Base-by-base conservation (phyloP, 2,888 invertebrate species). In the Chouioia cunea region DNA sequence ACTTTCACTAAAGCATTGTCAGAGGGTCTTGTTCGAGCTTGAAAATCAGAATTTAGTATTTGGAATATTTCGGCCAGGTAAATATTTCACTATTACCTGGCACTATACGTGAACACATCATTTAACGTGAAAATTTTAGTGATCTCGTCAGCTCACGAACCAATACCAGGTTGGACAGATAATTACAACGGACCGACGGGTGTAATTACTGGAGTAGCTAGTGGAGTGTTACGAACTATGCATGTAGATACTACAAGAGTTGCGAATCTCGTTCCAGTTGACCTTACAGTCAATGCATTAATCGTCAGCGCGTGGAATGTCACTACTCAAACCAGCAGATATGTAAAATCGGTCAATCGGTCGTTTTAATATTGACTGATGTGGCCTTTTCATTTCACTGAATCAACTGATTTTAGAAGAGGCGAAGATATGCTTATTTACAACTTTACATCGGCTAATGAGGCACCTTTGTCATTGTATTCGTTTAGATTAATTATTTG, bases 1-100 rank as follows among this genome's bases (percentile, higher is more conserved):
- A 93, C 94, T 0, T 94, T 92, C 81, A 95, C 95, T 1, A 96
- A 96, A 87, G 93, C 94, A 0, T 80, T 96, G 60, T 94, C 94
- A 0, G 96, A 96, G 82, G 89, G 90, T 76, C 86, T 92, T 69
- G 83, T 95, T 0, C 85, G 88, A n/a, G 46, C 85, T 87, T 16
- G 90, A 90, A 71, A 89, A 89, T 4, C 86, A 86, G 15, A 88
- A 87, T 14, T 81, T 95, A 46, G 94, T 94, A 0, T 83, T 95
- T 12, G 92, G 92, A 58, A 91, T 96, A 75, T 92, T 95, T 78
- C 87, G 96, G 74, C 96, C 96, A 43, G 14, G n/a, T 43, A 20
- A 1, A n/a, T 14, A 1, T 22, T 16, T 60, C n/a, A n/a, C n/a
- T n/a, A n/a, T n/a, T n/a, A n/a, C n/a, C n/a, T n/a, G n/a, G n/a